Evolutionary conservation across 2,113 vertebrate genomes (phyloP).

Genomic region (Pseudopodoces humilis): DNA sequence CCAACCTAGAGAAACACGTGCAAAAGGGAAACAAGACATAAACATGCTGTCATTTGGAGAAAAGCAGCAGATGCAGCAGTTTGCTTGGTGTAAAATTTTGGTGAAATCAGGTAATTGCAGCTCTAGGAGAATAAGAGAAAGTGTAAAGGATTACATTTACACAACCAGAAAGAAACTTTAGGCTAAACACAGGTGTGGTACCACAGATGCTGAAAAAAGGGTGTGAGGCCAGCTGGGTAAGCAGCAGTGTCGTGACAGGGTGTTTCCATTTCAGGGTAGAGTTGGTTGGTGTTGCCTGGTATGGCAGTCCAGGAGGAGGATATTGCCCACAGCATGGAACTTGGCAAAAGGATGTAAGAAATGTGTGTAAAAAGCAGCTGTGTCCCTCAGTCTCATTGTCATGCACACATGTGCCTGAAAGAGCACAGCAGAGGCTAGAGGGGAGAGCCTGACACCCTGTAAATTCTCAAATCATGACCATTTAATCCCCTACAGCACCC

Average conservation of each 20-base stretch:
- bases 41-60: neutral
- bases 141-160: neutral
- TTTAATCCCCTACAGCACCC: neutral
- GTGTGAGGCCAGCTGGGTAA: neutral
- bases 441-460: neutral
- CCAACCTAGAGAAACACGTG: neutral
- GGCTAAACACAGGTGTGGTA: neutral
- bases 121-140: neutral
- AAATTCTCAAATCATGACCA: neutral
- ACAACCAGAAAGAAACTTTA: neutral
- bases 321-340: neutral
- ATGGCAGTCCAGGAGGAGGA: neutral
- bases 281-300: neutral
- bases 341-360: neutral
- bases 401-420: rapidly evolving
- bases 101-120: neutral
- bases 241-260: rapidly evolving
- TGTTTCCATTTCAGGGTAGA: neutral
- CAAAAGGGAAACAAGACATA: neutral
- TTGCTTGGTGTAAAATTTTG: neutral
- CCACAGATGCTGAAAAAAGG: neutral
- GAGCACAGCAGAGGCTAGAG: neutral
- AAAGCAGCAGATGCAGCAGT: neutral
- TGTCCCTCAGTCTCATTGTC: neutral
- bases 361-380: rapidly evolving